Base-by-base conservation (phyloP, 2,797 vertebrate genomes). In the Buceros bicornis region DNA sequence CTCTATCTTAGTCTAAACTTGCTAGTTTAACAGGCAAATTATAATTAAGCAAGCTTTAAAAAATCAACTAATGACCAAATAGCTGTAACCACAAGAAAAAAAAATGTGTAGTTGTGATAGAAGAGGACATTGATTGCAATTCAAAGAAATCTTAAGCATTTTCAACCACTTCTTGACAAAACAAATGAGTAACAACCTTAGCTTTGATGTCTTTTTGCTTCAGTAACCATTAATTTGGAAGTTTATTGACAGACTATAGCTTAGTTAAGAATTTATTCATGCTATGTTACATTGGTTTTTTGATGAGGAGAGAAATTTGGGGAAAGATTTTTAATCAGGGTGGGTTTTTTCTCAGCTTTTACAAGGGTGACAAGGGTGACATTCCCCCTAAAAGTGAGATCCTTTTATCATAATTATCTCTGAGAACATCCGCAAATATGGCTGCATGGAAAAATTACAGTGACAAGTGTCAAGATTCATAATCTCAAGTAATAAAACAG, bases 181-280 rank as follows among this genome's bases (percentile, higher is more conserved):
- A 87, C 40, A 88, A 91, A 82, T 62, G 31, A 89, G 51, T 78
- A 85, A 91, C 47, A 87, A 70, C 33, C 48, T 91, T 67, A 89
- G 17, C 31, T 84, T 87, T 92, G 71, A 82, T 64, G 16, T 73
- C 13, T 72, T 90, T 92, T 84, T 73, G 69, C 29, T 91, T 79
- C 31, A 40, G 37, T 50, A 85, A 72, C 60, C 29, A 66, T 80
- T 60, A 89, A 76, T 70, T 33, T 50, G 28, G 28, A 90, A 79
- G 48, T 85, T 82, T 85, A 89, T 64, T 89, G 89, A 67, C 84
- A 87, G 35, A 42, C 9, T 73, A 42, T 8, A 73, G 6, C 31
- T 71, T 72, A 92, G 25, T 80, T 81, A 83, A 88, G 40, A 76
- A 93, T 74, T 90, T 71, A 64, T 70, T 93, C 62, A 47, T 54